Evolutionary conservation across 2,888 invertebrate genomes (phyloP), one percentile per base, ranked within the genome.

Genomic region (Sisyra nigra): DNA sequence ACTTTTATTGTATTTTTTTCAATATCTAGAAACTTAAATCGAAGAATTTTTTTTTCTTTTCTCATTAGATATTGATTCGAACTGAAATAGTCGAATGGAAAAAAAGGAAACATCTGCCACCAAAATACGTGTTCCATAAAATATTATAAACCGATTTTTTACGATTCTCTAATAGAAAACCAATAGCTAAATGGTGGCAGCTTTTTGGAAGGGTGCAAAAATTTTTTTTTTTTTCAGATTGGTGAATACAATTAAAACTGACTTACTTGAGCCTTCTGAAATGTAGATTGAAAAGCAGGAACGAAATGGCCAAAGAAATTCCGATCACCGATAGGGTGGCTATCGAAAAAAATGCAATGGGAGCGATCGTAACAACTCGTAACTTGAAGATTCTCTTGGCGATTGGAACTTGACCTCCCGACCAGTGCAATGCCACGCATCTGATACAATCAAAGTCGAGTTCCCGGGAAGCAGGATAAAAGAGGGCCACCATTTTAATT

Each of bases 281-380:
- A 61, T 83, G 82, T 50, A 88, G 66, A 63, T 88, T 89, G 58
- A 88, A 86, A 42, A 76, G 76, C 48, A 89, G 66, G 56, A 87
- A 87, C 4, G 76, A 73, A 15, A 83, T 60, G 0, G 88, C 80
- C 41, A 84, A 58, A 0, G 76, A 70, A 31, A 87, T 82, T 2
- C 88, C 88, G 41, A 82, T 66, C 29, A 74, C 71, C 2, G 87
- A 81, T 17, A 87, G 61, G 3, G 75, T 71, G 0, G 81, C 74
- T 3, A 86, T 77, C 1, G 75, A 74, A 42, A 83, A 66, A 58
- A 88, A 80, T 1, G 86, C 82, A 1, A 76, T 69, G 14, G 79
- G 74, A 55, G 84, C 80, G 45, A 92, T 81, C 2, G 80, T 80
- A 52, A 83, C 80, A 50, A 84, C 74, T 36, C 80, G 68, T 41